Conservation (phyloP, 1,140 invertebrate genomes). For the Lanistes nyassanus region DNA sequence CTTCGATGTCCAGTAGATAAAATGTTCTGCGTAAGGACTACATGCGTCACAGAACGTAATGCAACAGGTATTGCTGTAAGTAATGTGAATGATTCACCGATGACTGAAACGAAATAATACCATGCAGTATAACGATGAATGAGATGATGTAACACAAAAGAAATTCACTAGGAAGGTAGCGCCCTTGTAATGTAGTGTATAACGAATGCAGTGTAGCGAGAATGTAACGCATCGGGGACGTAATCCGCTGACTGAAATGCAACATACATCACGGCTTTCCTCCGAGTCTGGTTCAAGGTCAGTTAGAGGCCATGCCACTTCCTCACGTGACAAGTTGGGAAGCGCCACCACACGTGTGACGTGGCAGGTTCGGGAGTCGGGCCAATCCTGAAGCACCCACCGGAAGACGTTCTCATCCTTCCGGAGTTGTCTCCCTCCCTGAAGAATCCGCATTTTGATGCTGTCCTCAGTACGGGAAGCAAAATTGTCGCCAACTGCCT, state of each 20-base stretch:
- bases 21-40: no score
- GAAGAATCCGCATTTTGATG: conserved; percentile 12
- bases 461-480: conserved; percentile 4
- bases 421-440: conserved; percentile 14
- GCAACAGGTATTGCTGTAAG: no score
- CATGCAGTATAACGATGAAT: no score
- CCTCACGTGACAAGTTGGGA: conserved; percentile 20
- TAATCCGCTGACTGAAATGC: neutral
- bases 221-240: no score
- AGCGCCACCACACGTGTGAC: conserved; percentile 23
- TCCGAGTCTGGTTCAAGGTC: conserved; percentile 8
- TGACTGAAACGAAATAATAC: no score
- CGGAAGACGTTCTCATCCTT: conserved; percentile 26
- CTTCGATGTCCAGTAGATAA: no score
- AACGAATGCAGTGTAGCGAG: no score
- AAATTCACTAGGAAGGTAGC: no score
- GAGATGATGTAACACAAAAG: no score
- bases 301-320: conserved; percentile 12
- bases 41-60: no score
- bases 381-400: conserved; percentile 21
- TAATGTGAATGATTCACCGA: no score
- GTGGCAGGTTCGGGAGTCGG: neutral
- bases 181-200: no score
- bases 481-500: conserved; percentile 21
- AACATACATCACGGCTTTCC: conserved; percentile 2